Evolutionary conservation across 2,113 vertebrate species (phyloP).

Genomic region (Pteropus alecto): DNA sequence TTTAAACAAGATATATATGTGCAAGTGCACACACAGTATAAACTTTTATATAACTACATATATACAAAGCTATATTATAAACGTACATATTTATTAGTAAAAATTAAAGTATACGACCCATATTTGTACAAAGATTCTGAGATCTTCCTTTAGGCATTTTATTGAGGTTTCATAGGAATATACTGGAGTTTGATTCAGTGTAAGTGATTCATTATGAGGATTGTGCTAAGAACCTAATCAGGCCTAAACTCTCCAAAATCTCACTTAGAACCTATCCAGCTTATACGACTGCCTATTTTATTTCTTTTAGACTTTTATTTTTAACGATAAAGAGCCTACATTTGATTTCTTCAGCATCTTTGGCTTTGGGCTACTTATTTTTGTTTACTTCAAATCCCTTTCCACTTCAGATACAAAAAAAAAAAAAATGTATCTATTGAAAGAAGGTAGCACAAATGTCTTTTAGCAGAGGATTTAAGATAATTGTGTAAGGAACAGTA

Average conservation of each 20-base stretch:
- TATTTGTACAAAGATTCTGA: not conserved
- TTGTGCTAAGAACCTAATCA: not conserved
- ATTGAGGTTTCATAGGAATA: not conserved
- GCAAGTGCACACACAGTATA: not conserved
- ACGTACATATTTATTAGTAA: not conserved
- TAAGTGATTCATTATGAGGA: not conserved
- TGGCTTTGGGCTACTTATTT: not conserved
- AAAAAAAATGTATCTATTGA: not conserved
- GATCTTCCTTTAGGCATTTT: not conserved
- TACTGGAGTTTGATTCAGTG: not conserved
- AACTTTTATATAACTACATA: not conserved
- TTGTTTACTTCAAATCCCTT: constrained; percentile 1
- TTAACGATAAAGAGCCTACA: not conserved
- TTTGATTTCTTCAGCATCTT: not conserved
- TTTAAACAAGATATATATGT: not conserved
- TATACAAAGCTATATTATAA: not conserved
- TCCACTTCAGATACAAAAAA: not conserved
- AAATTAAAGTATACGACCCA: not conserved
- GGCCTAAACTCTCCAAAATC: not conserved
- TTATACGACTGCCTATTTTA: not conserved
- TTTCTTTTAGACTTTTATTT: not conserved
- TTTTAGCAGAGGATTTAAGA: not conserved
- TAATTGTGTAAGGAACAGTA: not conserved
- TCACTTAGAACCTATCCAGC: not conserved
- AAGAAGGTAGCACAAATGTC: not conserved